Percentiles rank a stretch among this genome's conserved stretches.
Evolutionary conservation across 1,140 invertebrate genomes (phyloP).

Genomic region (Drosophila watanabei): DNA sequence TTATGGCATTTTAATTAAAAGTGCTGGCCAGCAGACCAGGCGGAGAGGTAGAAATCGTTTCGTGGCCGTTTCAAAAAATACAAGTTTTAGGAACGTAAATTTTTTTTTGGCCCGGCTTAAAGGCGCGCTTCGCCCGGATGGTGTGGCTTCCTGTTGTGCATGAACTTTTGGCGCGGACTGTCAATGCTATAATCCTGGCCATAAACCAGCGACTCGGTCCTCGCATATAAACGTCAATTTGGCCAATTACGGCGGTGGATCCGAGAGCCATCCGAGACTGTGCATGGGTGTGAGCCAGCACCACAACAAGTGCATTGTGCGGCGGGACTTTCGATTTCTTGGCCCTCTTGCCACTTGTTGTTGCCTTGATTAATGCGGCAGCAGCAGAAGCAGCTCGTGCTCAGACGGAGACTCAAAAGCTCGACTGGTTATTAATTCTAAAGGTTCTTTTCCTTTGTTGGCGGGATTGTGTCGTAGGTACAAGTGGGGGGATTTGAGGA

Average conservation of each 20-base stretch:
- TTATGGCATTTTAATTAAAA: constrained; percentile 84
- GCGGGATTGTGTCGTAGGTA: constrained; percentile 14
- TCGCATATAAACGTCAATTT: constrained; percentile 81
- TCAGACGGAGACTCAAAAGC: constrained; percentile 46
- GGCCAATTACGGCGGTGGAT: constrained; percentile 73
- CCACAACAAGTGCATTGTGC: constrained; percentile 64
- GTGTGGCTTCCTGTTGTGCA: constrained; percentile 67
- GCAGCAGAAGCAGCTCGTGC: constrained; percentile 54
- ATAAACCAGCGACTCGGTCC: constrained; percentile 49
- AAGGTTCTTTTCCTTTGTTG: constrained; percentile 50
- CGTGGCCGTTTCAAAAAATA: constrained; percentile 50
- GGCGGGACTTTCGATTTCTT: constrained; percentile 76
- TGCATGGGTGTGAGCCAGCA: constrained; percentile 9
- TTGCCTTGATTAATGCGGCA: constrained; percentile 74
- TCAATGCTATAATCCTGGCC: constrained; percentile 76
- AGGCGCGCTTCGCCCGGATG: constrained; percentile 28
- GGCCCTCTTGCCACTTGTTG: constrained; percentile 40
- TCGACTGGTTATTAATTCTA: constrained; percentile 53
- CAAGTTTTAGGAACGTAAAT: constrained; percentile 78
- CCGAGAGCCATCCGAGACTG: constrained; percentile 17
- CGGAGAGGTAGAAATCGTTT: constrained; percentile 40
- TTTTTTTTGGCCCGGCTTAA: constrained; percentile 47
- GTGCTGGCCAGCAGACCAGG: constrained; percentile 36
- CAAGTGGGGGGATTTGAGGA: background rate
- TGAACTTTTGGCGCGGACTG: constrained; percentile 63